Evolutionary conservation across 2,113 vertebrate species (phyloP), one percentile per base, ranked within the genome.

Genomic region (Tympanuchus pallidicinctus): DNA sequence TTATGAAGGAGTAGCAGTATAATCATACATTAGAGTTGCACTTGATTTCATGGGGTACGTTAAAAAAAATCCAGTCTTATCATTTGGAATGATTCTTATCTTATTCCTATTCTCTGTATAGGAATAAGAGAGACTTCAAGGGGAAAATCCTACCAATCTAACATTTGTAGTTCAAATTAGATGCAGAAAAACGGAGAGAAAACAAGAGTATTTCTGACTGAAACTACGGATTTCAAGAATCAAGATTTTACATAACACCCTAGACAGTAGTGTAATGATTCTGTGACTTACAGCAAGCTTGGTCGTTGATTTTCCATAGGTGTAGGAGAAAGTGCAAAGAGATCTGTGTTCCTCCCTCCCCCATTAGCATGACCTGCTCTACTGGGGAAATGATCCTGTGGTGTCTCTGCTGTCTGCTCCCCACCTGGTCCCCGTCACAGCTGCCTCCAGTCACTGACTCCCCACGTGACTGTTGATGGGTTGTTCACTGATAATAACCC

Each of bases 401-500:
- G n/a, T n/a, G 54, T 48, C 59, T 69, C 34, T n/a, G 8, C 34
- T 40, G 42, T 64, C 73, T 86, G 38, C 28, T 90, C 47, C 61
- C 60, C 60, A 84, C 38, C 32, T 70, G 64, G 63, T 92, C 52
- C 87, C 83, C 52, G 4, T 57, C 84, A 90, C 94, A 96, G 94
- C 93, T 95, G 94, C 10, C 21, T 84, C 65, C 65, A 93, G 73
- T 96, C 94, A 78, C 89, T 0, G 7, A 28, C 87, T 93, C 89
- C n/a, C 83, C 71, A 59, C 5, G 24, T 50, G 34, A 54, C 43
- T 84, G 80, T 75, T 0, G 45, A 93, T 3, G 15, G 70, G 86
- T 88, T 93, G 36, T 73, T 94, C 85, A 11, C 87, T 79, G 75
- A 91, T 91, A 92, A 86, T 34, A 47, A 73, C 32, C 36, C 84